These are phyloP conservation scores for Lepilemur septentrionalis DNA, from an alignment of 2,797 vertebrate genomes.

Conservation along the genomic window DNA sequence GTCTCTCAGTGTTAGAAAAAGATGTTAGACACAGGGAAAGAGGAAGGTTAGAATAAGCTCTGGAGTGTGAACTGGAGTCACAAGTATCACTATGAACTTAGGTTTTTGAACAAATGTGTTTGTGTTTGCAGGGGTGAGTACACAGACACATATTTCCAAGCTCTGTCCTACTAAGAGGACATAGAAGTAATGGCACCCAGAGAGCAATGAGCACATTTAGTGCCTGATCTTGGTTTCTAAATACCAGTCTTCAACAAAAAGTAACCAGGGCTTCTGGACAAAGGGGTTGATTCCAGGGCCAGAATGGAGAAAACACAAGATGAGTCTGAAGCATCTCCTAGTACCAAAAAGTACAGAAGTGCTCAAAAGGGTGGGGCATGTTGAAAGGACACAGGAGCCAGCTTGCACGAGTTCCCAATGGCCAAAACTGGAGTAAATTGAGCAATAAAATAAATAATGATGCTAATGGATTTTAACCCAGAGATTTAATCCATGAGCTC, in stretches of 20 bases:
- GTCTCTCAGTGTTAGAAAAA: not conserved
- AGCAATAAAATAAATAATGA: not conserved
- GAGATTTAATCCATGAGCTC: not conserved
- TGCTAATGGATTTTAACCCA: not conserved
- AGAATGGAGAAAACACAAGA: not conserved
- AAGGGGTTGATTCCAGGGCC: not conserved
- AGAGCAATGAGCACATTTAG: not conserved
- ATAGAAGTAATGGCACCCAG: not conserved
- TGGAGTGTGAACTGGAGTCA: not conserved
- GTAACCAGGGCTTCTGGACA: not conserved
- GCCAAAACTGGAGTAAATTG: not conserved
- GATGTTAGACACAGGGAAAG: not conserved
- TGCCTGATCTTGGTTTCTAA: not conserved
- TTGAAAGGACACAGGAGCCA: not conserved
- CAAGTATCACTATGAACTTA: not conserved
- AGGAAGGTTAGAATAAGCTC: not conserved
- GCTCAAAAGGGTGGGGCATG: not conserved
- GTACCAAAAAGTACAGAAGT: not conserved
- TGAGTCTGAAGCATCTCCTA: not conserved
- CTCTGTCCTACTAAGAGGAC: not conserved
- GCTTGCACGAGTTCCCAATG: not conserved
- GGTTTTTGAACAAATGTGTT: not conserved
- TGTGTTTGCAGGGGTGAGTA: not conserved
- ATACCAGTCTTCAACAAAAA: not conserved
- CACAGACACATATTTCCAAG: not conserved